A percentile compares a stretch with the other conserved stretches of the same genome.
phyloP scores from a whole-genome alignment of 1,140 invertebrate species.

The Cecropterus lyciades region DNA sequence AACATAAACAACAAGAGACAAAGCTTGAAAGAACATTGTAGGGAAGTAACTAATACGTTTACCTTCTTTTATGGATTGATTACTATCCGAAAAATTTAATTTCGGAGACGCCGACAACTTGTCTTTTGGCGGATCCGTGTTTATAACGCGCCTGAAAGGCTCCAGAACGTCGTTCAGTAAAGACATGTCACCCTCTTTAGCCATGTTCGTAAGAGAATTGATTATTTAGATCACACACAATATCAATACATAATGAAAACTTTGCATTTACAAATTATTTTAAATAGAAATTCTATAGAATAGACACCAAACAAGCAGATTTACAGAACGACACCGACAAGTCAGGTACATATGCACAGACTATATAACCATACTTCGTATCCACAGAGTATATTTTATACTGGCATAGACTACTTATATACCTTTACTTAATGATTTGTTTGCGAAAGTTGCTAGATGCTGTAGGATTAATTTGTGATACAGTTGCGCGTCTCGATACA shows the following conservation, averaged over 20 bases:
- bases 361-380: too few species aligned
- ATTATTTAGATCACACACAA: not conserved
- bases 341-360: too few species aligned
- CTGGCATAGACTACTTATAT: too few species aligned
- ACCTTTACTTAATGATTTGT: too few species aligned
- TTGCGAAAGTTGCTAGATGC: too few species aligned
- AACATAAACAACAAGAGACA: conserved; percentile 1
- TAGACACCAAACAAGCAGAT: not conserved
- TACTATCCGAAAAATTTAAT: conserved; percentile 78
- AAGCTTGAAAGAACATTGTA: not conserved
- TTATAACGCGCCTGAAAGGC: conserved; percentile 78
- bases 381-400: too few species aligned
- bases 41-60: conserved; percentile 25
- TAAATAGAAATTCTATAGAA: not conserved
- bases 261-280: conserved; percentile 1
- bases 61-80: conserved; percentile 77
- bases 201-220: conserved; percentile 55
- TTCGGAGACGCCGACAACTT: conserved; percentile 71
- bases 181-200: conserved; percentile 79
- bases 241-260: conserved; percentile 28
- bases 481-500: too few species aligned
- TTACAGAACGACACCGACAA: too few species aligned
- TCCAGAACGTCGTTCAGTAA: conserved; percentile 77
- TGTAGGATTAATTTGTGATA: too few species aligned
- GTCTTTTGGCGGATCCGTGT: conserved; percentile 74